These are phyloP conservation scores for Gambusia holbrooki DNA, from an alignment of 2,113 vertebrate species.

Conservation along the genomic window DNA sequence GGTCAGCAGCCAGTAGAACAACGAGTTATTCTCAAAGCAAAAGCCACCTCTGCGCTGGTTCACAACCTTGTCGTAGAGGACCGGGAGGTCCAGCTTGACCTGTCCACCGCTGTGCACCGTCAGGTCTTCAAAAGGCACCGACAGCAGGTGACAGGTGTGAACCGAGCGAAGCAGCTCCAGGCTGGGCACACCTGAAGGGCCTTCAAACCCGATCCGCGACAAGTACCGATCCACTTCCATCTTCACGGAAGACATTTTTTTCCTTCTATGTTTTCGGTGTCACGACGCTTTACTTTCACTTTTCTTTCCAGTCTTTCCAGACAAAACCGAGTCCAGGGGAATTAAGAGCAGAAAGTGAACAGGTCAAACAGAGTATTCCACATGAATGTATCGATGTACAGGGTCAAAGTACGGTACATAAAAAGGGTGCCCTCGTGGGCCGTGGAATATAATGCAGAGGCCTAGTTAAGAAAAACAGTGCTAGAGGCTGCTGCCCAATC, in stretches of 20 bases:
- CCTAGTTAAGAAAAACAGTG: neutral
- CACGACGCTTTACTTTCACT: neutral
- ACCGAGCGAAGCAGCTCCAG: constrained; percentile 61
- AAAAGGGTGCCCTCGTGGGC: neutral
- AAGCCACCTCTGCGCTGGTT: constrained; percentile 70
- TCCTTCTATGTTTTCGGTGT: neutral
- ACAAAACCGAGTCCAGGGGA: neutral
- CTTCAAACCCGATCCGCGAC: constrained; percentile 65
- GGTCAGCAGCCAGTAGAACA: constrained; percentile 80
- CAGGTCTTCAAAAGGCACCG: constrained; percentile 81
- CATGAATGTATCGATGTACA: neutral
- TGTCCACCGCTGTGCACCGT: constrained; percentile 75
- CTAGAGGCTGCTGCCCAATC: no score
- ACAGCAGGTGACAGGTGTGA: constrained; percentile 71
- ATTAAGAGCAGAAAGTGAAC: neutral
- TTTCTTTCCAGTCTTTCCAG: neutral
- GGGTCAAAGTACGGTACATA: neutral
- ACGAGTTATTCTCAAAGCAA: constrained; percentile 81
- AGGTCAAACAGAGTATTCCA: neutral
- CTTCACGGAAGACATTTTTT: neutral
- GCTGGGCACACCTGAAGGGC: constrained; percentile 13
- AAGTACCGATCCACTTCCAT: constrained; percentile 77
- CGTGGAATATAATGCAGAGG: neutral
- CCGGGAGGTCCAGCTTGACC: constrained; percentile 47
- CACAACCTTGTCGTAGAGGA: constrained; percentile 81